Conservation (phyloP, 2,797 vertebrate genomes). For the Coracias cyanogaster region DNA sequence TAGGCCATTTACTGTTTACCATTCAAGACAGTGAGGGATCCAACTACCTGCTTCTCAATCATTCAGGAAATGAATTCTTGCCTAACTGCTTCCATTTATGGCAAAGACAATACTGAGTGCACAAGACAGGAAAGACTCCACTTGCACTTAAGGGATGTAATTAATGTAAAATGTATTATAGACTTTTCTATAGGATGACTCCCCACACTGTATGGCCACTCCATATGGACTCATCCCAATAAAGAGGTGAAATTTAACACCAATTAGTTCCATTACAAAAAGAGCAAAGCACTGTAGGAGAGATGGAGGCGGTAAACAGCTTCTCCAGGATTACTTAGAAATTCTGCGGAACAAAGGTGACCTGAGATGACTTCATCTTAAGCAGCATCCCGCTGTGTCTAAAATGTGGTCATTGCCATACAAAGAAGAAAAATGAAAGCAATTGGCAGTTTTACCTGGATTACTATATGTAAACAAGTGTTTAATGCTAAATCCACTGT, state of each 20-base stretch:
- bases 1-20: constrained; percentile 8
- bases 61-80: neutral
- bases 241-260: neutral
- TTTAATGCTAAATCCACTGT: neutral
- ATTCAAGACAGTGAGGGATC: neutral
- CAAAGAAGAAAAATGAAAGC: neutral
- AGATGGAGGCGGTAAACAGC: neutral
- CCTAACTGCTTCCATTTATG: neutral
- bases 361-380: neutral
- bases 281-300: neutral
- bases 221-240: neutral
- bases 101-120: neutral
- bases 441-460: neutral
- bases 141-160: neutral
- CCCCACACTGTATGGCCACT: neutral
- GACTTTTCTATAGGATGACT: neutral
- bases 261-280: neutral
- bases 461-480: neutral
- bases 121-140: neutral
- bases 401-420: neutral
- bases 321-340: neutral
- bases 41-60: neutral
- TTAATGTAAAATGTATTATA: neutral
- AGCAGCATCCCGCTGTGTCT: neutral
- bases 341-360: neutral